Evolutionary conservation across 2,797 vertebrate species (phyloP).

Genomic region (Toxotes lorentzi): DNA sequence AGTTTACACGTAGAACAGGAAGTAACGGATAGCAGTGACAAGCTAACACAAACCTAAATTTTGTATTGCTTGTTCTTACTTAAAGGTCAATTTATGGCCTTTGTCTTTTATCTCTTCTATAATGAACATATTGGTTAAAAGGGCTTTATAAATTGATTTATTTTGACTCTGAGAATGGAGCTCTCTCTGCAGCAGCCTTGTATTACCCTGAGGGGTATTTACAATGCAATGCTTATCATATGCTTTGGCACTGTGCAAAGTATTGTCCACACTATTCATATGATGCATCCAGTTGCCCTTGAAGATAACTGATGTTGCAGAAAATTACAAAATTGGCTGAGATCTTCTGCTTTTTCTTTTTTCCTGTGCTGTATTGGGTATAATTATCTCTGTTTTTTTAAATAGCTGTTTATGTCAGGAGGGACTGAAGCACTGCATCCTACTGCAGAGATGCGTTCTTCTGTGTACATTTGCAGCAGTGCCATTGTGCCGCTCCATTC

Average conservation of each 20-base stretch:
- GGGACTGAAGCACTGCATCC: slow-evolving; percentile 4
- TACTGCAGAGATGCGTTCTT: neutral
- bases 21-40: neutral
- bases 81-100: neutral
- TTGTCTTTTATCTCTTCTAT: neutral
- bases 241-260: slow-evolving; percentile 48
- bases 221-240: slow-evolving; percentile 40
- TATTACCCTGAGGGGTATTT: slow-evolving; percentile 21
- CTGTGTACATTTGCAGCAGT: neutral
- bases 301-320: slow-evolving; percentile 50
- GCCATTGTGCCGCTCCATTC: slow-evolving; percentile 10
- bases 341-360: slow-evolving; percentile 20
- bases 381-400: neutral
- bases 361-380: neutral
- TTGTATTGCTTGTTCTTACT: neutral
- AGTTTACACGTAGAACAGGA: slow-evolving; percentile 27
- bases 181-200: slow-evolving; percentile 9
- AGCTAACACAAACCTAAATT: slow-evolving; percentile 7
- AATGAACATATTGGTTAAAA: slow-evolving; percentile 2
- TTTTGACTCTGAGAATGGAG: slow-evolving; percentile 16
- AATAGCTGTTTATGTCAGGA: neutral
- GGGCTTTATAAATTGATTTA: slow-evolving; percentile 2
- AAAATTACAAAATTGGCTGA: slow-evolving; percentile 33
- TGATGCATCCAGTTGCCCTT: slow-evolving; percentile 44
- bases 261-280: slow-evolving; percentile 25